Percentiles rank a stretch among this genome's conserved stretches.
These are phyloP conservation scores for Paradoxurus hermaphroditus DNA, from an alignment of 2,113 vertebrate species.

Conservation along the genomic window DNA sequence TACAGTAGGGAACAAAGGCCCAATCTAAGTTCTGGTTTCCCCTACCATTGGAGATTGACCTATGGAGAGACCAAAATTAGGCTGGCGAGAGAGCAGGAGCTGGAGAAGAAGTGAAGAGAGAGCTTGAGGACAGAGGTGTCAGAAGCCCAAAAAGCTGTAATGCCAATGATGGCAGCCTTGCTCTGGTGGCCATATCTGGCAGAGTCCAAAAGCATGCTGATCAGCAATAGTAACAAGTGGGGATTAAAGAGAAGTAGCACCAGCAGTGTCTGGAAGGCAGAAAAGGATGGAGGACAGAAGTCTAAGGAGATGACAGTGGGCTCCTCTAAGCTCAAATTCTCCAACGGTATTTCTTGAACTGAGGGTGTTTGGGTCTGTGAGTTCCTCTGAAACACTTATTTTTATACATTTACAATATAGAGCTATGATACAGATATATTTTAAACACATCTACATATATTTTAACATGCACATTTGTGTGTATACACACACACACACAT, in stretches of 20 bases:
- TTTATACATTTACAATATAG: neutral
- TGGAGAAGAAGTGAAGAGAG: neutral
- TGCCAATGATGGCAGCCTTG: neutral
- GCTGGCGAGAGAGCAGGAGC: neutral
- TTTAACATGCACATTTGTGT: neutral
- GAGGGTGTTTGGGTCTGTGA: neutral
- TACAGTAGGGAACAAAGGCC: neutral
- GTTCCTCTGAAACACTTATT: neutral
- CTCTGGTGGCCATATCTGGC: neutral
- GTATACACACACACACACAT: neutral
- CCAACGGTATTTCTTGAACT: neutral
- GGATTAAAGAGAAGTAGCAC: neutral
- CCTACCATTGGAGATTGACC: neutral
- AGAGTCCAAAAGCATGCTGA: neutral
- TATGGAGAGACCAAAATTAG: neutral
- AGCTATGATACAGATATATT: neutral
- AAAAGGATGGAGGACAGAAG: neutral
- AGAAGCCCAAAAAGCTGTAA: neutral
- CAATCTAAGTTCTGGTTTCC: neutral
- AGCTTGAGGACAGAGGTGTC: neutral
- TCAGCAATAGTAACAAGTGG: neutral
- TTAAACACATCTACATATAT: neutral
- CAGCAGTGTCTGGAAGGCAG: neutral
- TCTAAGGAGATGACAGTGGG: neutral
- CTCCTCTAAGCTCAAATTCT: neutral